phyloP scores from a whole-genome alignment of 2,888 invertebrate species.

The Pachliopta kotzebuea region DNA sequence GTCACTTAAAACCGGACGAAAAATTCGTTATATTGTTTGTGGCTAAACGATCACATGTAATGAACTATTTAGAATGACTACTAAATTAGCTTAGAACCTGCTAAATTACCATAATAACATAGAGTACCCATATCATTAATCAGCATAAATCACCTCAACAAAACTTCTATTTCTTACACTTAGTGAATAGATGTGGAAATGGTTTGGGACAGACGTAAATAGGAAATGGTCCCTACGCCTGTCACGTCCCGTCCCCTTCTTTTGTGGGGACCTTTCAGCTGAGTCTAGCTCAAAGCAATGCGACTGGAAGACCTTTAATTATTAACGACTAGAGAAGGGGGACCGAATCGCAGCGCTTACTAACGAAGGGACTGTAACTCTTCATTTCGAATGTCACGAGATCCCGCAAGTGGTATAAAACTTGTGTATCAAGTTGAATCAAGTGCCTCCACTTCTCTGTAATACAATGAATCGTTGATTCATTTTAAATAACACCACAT shows the following conservation, averaged over 20 bases:
- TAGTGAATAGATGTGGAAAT: slow-evolving; percentile 34
- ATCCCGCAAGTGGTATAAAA: not conserved
- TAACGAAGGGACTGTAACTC: slow-evolving; percentile 44
- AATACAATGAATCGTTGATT: too few relatives aligned
- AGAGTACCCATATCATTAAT: slow-evolving; percentile 16
- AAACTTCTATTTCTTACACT: slow-evolving; percentile 19
- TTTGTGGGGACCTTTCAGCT: slow-evolving; percentile 60
- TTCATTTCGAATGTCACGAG: slow-evolving; percentile 6
- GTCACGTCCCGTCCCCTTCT: slow-evolving; percentile 57
- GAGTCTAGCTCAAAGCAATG: slow-evolving; percentile 58
- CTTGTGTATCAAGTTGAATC: too few relatives aligned
- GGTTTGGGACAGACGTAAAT: slow-evolving; percentile 47
- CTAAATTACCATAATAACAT: too few relatives aligned
- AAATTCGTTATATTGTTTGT: too few relatives aligned
- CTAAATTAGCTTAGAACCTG: too few relatives aligned
- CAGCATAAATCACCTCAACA: slow-evolving; percentile 8
- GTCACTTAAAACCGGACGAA: too few relatives aligned
- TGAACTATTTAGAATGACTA: too few relatives aligned
- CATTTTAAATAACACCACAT: too few relatives aligned
- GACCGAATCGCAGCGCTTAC: slow-evolving; percentile 44
- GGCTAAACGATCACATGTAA: too few relatives aligned
- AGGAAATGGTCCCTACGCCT: slow-evolving; percentile 56
- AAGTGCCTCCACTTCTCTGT: too few relatives aligned
- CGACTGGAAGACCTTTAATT: slow-evolving; percentile 63
- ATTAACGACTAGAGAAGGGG: slow-evolving; percentile 56